Base-by-base conservation (phyloP, 92 coral and sea anemone genomes). In the Phymanthus crucifer region DNA sequence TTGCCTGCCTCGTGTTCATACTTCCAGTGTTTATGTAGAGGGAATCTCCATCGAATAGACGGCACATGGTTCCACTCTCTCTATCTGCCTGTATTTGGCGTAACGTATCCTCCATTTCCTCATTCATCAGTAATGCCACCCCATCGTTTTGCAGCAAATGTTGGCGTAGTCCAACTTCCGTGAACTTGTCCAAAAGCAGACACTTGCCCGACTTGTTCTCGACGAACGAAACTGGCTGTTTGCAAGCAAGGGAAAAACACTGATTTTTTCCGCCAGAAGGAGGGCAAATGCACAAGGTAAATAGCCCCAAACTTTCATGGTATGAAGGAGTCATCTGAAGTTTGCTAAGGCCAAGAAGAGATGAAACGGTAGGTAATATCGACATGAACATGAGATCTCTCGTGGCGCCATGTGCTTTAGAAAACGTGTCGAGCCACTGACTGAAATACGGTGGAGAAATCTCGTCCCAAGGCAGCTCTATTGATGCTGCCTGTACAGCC, bases 11-110 rank as follows among this genome's bases (percentile, higher is more conserved):
- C n/a, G 72, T 32, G 13, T 75, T 56, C 27, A 18, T 24, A 37
- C 66, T 67, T 48, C 91, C 86, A 66, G 70, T 67, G 32, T 80
- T 88, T 54, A 58, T 73, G 43, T 72, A 74, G 45, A 83, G 0
- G 26, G 88, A 83, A 65, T 88, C 85, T 0, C 88, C 88, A 75
- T 83, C 88, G 48, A 83, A 88, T 32, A 83, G 57, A 47, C 86
- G 56, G 83, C 91, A 83, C 23, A 88, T 76, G 21, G 88, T 88
- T 1, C 88, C 88, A 75, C 78, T 56, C 64, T 84, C 75, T 40
- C 82, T 72, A 50, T 84, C 88, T 23, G 71, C 35, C 31, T 78
- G 35, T 47, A 84, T 71, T 24, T 64, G 40, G 0, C 83, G 16
- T 23, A 78, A 52, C 8, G 67, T 78, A 34, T 78, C 83, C 23